Evolutionary conservation across 2,888 invertebrate genomes (phyloP), one percentile per base, ranked within the genome.

Genomic region (Epistrophe grossulariae): DNA sequence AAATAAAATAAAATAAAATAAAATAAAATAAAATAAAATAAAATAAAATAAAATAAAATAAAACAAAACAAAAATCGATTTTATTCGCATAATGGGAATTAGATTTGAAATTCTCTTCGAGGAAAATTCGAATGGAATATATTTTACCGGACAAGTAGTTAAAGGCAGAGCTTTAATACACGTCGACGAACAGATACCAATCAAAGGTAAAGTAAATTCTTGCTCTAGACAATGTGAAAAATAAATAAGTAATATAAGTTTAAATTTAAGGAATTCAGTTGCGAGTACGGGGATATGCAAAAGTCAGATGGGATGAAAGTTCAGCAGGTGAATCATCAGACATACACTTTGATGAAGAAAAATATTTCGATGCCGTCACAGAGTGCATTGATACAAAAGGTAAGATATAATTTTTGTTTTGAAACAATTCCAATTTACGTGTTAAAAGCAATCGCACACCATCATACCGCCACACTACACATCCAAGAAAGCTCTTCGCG

Each of bases 121-220:
- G 38, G 90, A 92, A 19, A 92, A 91, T 89, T 84, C 90, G 4
- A 79, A 88, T 60, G 91, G 90, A 4, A 89, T 90, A n/a, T 92
- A 90, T 76, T 92, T 90, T 88, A 90, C 91, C 31, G 92, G 92
- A 1, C 92, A 92, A 88, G 76, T 89, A 4, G 76, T 92, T n/a
- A 64, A 64, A 28, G 64, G 64, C 1, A 15, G 11, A n/a, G 43
- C 64, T n/a, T 28, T 28, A 15, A 28, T 45, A n/a, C 2, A n/a
- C 24, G 7, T n/a, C 10, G 64, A 64, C 1, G 64, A 64, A 6
- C 24, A 8, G 1, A 45, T 45, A 3, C 28, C 64, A 28, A n/a
- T 64, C 11, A 64, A 64, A 43, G 64, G 64, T 64, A n/a, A 15
- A 6, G 2, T 4, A 31, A 2, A 31, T 31, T 31, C 6, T 43